These are phyloP conservation scores for Mastacembelus armatus DNA, from an alignment of 2,797 vertebrate species.

Conservation along the genomic window DNA sequence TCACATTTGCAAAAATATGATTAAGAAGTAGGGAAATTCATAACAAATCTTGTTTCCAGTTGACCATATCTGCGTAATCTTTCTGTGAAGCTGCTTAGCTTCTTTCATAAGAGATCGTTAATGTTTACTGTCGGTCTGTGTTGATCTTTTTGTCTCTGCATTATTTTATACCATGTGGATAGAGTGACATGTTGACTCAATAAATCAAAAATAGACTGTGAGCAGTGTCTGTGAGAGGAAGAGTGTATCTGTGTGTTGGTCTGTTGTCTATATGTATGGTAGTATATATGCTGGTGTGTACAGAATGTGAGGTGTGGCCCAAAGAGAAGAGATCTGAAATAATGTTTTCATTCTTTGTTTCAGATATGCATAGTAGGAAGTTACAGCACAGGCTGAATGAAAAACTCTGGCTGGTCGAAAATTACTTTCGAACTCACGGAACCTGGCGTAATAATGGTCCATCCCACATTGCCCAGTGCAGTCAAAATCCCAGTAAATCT, in stretches of 20 bases:
- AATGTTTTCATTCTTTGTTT: conserved; percentile 90
- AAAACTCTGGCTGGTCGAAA: conserved; percentile 88
- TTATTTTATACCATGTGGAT: conserved; percentile 34
- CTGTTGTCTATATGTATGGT: conserved; percentile 60
- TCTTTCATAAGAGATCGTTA: conserved; percentile 2
- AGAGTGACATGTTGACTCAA: conserved; percentile 43
- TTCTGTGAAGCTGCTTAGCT: background rate
- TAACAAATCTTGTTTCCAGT: background rate
- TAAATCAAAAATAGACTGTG: conserved; percentile 46
- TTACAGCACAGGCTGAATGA: conserved; percentile 88
- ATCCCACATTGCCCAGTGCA: conserved; percentile 83
- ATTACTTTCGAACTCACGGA: conserved; percentile 87
- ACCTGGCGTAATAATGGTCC: conserved; percentile 86
- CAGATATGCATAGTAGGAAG: conserved; percentile 90
- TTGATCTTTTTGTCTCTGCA: conserved; percentile 30
- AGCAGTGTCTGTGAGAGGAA: conserved; percentile 50
- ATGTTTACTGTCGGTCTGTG: conserved; percentile 21
- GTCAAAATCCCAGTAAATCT: conserved; percentile 83
- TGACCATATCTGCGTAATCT: background rate
- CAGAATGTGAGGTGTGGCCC: conserved; percentile 83
- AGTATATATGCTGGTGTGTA: conserved; percentile 64
- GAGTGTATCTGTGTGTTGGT: conserved; percentile 53
- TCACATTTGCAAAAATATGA: background rate
- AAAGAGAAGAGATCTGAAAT: conserved; percentile 92
- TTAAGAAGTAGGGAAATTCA: background rate